Conservation (phyloP, 2,797 vertebrate genomes). For the Danio jaintianensis region DNA sequence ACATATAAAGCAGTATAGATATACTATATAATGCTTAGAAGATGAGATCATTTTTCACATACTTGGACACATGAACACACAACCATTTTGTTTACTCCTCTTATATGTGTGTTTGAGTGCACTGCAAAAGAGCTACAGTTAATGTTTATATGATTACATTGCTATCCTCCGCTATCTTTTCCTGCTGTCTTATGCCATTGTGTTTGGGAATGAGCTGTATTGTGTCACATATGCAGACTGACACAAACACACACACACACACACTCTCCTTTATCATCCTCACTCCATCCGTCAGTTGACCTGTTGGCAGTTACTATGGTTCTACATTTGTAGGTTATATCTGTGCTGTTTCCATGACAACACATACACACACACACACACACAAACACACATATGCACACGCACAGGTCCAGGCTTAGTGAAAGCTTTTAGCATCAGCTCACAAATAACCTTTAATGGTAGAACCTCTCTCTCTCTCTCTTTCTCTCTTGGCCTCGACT, state of each 20-base stretch:
- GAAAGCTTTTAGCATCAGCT: conserved; percentile 52
- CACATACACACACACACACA: background rate
- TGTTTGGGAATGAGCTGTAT: background rate
- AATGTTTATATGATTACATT: background rate
- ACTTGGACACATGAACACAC: background rate
- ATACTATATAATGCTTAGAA: background rate
- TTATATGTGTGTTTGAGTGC: background rate
- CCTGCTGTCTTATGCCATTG: background rate
- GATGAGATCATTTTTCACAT: background rate
- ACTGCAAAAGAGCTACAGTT: background rate
- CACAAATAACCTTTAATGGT: conserved; percentile 56
- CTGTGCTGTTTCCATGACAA: conserved; percentile 43
- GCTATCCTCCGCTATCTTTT: background rate
- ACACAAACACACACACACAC: background rate
- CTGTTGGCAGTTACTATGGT: conserved; percentile 57
- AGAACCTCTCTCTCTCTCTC: background rate
- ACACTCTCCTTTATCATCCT: conserved; percentile 25
- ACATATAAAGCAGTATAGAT: too few species aligned
- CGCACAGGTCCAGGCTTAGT: conserved; percentile 9
- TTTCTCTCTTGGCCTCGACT: background rate
- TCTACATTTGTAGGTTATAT: conserved; percentile 47
- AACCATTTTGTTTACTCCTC: background rate
- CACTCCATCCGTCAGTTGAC: conserved; percentile 47
- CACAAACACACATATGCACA: conserved; percentile 16
- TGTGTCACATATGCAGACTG: conserved; percentile 7